These are phyloP conservation scores for Dreissena polymorpha DNA, from an alignment of 1,140 invertebrate genomes.

Conservation along the genomic window DNA sequence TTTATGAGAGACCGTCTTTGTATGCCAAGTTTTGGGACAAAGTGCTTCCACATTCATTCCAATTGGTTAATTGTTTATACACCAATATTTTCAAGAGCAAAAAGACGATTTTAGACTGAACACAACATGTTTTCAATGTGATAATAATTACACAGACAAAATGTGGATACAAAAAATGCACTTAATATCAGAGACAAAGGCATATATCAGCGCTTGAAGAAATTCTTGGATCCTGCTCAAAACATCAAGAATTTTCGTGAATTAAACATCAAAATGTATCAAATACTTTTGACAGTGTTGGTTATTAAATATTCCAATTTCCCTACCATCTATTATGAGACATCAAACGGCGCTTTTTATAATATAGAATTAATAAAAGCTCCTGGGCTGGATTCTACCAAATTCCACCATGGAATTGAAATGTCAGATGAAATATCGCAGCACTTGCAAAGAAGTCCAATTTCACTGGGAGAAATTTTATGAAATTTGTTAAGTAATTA, in stretches of 20 bases:
- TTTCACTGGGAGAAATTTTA: conserved; percentile 35
- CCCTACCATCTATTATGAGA: conserved; percentile 34
- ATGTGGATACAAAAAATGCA: background rate
- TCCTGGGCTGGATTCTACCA: background rate
- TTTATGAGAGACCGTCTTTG: background rate
- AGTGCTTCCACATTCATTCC: background rate
- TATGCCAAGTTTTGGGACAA: background rate
- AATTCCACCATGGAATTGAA: conserved; percentile 50
- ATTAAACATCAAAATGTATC: conserved; percentile 57
- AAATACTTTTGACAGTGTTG: conserved; percentile 38
- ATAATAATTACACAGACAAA: background rate
- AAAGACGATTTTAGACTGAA: background rate
- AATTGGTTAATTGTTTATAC: background rate
- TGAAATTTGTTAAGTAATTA: conserved; percentile 54
- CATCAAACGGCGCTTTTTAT: conserved; percentile 49
- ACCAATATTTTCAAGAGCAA: conserved; percentile 13
- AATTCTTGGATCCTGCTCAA: conserved; percentile 50
- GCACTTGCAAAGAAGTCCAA: conserved; percentile 41
- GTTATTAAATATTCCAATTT: conserved; percentile 53
- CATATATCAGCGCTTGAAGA: conserved; percentile 8
- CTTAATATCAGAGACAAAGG: conserved; percentile 38
- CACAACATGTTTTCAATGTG: background rate
- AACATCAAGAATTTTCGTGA: conserved; percentile 49
- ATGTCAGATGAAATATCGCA: conserved; percentile 51
- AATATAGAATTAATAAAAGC: conserved; percentile 50